Evolutionary conservation across 2,113 vertebrate genomes (phyloP).

Genomic region (Cottus gobio): DNA sequence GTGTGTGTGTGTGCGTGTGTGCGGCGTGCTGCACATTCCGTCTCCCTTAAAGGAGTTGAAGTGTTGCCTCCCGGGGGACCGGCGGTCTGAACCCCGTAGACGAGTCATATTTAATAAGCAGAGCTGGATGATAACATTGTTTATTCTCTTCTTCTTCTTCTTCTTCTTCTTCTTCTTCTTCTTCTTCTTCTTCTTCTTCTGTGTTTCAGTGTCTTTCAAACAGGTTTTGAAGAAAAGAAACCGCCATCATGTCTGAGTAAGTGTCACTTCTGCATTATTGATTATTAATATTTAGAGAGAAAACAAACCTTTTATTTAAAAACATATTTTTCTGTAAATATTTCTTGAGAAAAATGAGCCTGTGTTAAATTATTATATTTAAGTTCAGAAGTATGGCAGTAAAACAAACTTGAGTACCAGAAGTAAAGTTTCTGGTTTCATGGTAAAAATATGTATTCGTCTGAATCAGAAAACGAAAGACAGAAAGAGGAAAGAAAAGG

Average conservation of each 20-base stretch:
- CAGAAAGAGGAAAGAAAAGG: background rate
- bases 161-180: slow-evolving; percentile 16
- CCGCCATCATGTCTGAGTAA: slow-evolving; percentile 83
- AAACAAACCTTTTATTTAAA: background rate
- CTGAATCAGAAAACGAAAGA: background rate
- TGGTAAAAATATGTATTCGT: background rate
- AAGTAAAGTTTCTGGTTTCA: background rate
- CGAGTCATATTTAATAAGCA: too few species aligned
- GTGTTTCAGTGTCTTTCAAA: too few species aligned
- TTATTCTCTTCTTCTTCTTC: slow-evolving; percentile 9
- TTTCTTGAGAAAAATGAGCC: background rate
- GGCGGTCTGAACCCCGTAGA: slow-evolving; percentile 54
- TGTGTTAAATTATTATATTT: background rate
- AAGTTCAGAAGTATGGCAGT: background rate
- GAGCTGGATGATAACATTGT: slow-evolving; percentile 38
- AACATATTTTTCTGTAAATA: too few species aligned
- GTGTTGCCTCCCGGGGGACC: slow-evolving; percentile 51
- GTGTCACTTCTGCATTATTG: slow-evolving; percentile 22
- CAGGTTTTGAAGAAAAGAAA: slow-evolving; percentile 65
- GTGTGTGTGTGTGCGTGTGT: background rate
- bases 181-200: slow-evolving; percentile 3
- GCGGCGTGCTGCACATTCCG: too few species aligned
- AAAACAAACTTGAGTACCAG: background rate
- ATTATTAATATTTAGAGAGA: background rate
- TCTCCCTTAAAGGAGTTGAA: slow-evolving; percentile 52